A percentile compares a stretch with the other conserved stretches of the same genome.
Conservation (phyloP, 2,113 vertebrate species). For the Pollachius pollachius region DNA sequence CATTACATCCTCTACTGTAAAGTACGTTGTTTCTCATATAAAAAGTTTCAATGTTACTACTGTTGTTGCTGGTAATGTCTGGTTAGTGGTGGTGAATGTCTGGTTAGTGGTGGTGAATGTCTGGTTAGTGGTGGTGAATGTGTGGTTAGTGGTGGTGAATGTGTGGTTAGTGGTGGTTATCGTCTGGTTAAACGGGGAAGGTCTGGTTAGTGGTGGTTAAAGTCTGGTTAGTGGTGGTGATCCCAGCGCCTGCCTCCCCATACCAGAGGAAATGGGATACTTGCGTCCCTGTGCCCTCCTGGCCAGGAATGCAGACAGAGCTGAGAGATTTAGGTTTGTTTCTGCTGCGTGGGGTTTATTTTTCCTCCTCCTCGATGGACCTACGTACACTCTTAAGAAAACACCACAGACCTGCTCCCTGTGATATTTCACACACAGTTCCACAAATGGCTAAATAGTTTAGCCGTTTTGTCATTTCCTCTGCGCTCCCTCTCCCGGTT, state of each 20-base stretch:
- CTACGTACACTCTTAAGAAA: conserved; percentile 12
- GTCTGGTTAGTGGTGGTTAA: not conserved
- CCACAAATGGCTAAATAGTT: conserved; percentile 70
- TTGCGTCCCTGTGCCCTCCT: not conserved
- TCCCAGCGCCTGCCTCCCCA: conserved; percentile 36
- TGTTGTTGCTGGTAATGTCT: too few relatives aligned
- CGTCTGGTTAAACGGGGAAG: too few relatives aligned
- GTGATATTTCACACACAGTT: conserved; percentile 40
- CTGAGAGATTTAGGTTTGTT: conserved; percentile 55
- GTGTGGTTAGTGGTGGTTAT: too few relatives aligned
- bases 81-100: too few relatives aligned
- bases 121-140: too few relatives aligned
- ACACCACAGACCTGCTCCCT: conserved; percentile 31
- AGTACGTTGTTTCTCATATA: too few relatives aligned
- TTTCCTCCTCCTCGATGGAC: conserved; percentile 27
- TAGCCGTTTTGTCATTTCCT: conserved; percentile 65
- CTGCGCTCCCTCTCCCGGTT: conserved; percentile 28
- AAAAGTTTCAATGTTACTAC: too few relatives aligned
- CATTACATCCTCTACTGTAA: too few relatives aligned
- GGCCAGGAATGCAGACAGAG: conserved; percentile 37
- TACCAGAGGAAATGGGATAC: conserved; percentile 46
- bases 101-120: too few relatives aligned
- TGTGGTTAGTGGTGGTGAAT: too few relatives aligned
- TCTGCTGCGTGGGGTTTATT: conserved; percentile 38
- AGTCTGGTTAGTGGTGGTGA: conserved; percentile 21